A percentile compares a stretch with the other conserved stretches of the same genome.
These are phyloP conservation scores for Stichopus chloronotus DNA, from an alignment of 35 echinoderm and acorn worm genomes.

Conservation along the genomic window DNA sequence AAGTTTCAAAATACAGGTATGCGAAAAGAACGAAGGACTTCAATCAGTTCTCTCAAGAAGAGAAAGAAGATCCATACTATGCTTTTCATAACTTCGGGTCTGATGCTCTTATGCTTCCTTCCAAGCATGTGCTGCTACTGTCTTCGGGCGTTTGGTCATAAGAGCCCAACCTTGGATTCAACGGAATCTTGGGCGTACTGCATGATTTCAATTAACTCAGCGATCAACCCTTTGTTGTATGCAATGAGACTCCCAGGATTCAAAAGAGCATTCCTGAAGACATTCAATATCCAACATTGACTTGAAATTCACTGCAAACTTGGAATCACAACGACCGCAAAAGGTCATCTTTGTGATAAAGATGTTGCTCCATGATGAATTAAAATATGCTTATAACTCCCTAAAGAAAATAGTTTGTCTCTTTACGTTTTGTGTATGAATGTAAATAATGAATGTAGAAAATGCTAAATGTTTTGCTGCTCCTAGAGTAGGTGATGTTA, in stretches of 20 bases:
- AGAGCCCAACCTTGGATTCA: neutral
- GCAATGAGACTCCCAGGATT: neutral
- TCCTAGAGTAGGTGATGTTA: too few species aligned
- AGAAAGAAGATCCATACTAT: slow-evolving; percentile 4
- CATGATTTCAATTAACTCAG: neutral
- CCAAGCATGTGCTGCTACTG: neutral
- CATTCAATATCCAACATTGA: too few species aligned
- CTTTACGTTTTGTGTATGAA: too few species aligned
- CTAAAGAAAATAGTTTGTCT: too few species aligned
- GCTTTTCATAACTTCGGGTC: neutral
- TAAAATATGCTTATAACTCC: too few species aligned
- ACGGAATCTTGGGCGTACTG: neutral
- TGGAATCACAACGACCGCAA: too few species aligned
- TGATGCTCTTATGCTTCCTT: neutral
- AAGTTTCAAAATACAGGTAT: neutral
- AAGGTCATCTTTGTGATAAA: too few species aligned
- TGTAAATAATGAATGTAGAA: too few species aligned
- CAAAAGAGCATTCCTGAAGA: neutral
- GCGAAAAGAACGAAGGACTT: neutral
- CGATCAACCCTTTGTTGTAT: slow-evolving; percentile 12
- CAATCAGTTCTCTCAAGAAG: neutral
- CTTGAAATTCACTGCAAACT: too few species aligned
- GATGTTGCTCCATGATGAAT: too few species aligned
- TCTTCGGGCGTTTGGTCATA: neutral
- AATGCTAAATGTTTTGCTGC: too few species aligned